These are phyloP conservation scores for Cyclophora punctaria DNA, from an alignment of 2,888 invertebrate genomes.

Conservation along the genomic window DNA sequence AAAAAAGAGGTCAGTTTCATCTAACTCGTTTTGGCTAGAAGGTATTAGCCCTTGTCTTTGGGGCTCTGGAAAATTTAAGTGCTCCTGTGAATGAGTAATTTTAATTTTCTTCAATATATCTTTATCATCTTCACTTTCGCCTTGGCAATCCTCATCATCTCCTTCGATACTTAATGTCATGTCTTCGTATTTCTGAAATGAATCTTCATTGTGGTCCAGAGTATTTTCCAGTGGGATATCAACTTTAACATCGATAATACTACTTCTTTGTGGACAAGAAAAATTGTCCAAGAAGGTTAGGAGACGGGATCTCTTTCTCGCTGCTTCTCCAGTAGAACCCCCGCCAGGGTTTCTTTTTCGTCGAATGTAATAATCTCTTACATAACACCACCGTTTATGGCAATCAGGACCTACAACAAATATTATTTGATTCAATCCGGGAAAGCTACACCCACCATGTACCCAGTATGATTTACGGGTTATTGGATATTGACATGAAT, in stretches of 20 bases:
- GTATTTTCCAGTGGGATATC: slow-evolving; percentile 5
- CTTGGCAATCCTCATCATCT: neutral
- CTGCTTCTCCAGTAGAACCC: slow-evolving; percentile 25
- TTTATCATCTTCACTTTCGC: neutral
- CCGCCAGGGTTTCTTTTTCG: slow-evolving; percentile 26
- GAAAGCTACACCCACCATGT: no score
- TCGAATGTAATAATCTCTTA: slow-evolving; percentile 34
- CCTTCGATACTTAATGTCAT: neutral
- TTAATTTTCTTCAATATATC: neutral
- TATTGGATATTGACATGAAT: neutral
- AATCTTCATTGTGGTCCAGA: neutral
- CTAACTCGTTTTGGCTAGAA: slow-evolving; percentile 13
- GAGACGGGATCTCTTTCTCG: slow-evolving; percentile 23
- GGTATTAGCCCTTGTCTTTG: neutral
- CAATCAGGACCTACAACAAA: slow-evolving; percentile 20
- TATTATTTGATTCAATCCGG: slow-evolving; percentile 2
- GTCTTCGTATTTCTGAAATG: neutral
- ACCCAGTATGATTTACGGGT: neutral
- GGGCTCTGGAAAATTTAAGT: no score
- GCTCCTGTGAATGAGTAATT: neutral
- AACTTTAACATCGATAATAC: slow-evolving; percentile 13
- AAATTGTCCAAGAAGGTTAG: slow-evolving; percentile 22
- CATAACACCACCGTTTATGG: slow-evolving; percentile 30
- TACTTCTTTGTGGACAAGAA: slow-evolving; percentile 16
- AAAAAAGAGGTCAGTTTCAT: slow-evolving; percentile 29